A percentile compares a stretch with the other conserved stretches of the same genome.
phyloP scores from a whole-genome alignment of 2,888 invertebrate species.

The Congeria kusceri region DNA sequence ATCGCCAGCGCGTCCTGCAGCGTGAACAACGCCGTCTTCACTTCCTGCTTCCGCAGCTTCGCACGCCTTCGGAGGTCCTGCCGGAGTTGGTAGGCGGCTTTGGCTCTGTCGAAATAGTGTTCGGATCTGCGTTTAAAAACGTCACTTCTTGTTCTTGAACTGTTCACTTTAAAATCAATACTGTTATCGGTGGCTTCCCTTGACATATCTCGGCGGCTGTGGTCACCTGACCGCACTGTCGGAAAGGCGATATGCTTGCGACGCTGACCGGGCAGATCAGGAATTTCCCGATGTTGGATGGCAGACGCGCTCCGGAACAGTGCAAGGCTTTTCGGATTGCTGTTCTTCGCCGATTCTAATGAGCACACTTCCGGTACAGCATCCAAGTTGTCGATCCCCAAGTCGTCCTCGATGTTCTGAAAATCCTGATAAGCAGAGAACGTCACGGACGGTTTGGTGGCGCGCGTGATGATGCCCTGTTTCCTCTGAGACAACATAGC shows the following conservation, averaged over 20 bases:
- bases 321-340: not conserved
- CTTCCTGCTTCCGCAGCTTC: constrained; percentile 51
- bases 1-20: constrained; percentile 55
- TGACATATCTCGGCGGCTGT: not conserved
- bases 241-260: constrained; percentile 59
- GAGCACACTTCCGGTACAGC: not conserved
- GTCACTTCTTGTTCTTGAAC: not conserved
- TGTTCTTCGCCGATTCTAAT: not conserved
- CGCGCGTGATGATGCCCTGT: constrained; percentile 54
- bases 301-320: constrained; percentile 50
- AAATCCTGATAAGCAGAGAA: constrained; percentile 58
- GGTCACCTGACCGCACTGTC: not conserved
- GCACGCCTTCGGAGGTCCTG: constrained; percentile 62
- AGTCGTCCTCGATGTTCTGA: constrained; percentile 34
- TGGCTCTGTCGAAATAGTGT: constrained; percentile 63
- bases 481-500: constrained; percentile 25
- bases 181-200: not conserved
- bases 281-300: constrained; percentile 25
- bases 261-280: constrained; percentile 36
- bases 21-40: constrained; percentile 42
- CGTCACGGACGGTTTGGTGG: constrained; percentile 56
- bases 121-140: constrained; percentile 27
- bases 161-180: not conserved
- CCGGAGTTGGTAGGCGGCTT: constrained; percentile 64
- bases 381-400: constrained; percentile 32